Conservation (phyloP, 2,888 invertebrate species). For the Elmis aenea region DNA sequence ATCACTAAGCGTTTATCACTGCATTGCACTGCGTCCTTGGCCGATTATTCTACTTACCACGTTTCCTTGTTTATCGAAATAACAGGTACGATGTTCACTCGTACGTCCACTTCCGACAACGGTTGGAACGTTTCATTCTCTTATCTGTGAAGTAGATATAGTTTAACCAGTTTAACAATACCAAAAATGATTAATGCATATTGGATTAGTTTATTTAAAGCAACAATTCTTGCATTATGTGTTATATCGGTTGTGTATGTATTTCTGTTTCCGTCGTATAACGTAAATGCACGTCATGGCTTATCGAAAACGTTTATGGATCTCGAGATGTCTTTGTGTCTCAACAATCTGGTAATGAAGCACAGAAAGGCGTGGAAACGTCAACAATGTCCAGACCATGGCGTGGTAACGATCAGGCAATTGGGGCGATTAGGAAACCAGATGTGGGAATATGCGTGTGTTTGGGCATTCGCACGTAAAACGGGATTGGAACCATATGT, state of each 20-base stretch:
- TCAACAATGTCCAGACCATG: constrained; percentile 44
- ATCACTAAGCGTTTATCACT: too few species aligned
- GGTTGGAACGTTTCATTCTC: too few species aligned
- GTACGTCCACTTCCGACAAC: too few species aligned
- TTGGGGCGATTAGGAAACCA: constrained; percentile 48
- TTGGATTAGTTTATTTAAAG: constrained; percentile 55
- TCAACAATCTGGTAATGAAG: constrained; percentile 45
- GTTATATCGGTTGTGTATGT: constrained; percentile 56
- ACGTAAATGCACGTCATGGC: constrained; percentile 41
- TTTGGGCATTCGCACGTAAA: constrained; percentile 48
- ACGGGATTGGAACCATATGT: constrained; percentile 50
- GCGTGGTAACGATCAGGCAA: constrained; percentile 48
- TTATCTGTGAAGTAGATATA: too few species aligned
- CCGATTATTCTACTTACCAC: too few species aligned
- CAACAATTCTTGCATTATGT: constrained; percentile 54
- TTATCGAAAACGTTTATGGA: constrained; percentile 48
- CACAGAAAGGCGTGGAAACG: constrained; percentile 41
- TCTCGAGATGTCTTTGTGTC: constrained; percentile 53
- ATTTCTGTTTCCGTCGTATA: constrained; percentile 56
- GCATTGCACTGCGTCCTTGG: too few species aligned
- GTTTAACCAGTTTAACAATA: too few species aligned
- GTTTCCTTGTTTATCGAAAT: too few species aligned
- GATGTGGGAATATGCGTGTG: constrained; percentile 51
- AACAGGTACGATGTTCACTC: too few species aligned
- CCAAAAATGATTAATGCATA: constrained; percentile 56